Evolutionary conservation across 2,888 invertebrate genomes (phyloP), one percentile per base, ranked within the genome.

Genomic region (Tipula vernalis): DNA sequence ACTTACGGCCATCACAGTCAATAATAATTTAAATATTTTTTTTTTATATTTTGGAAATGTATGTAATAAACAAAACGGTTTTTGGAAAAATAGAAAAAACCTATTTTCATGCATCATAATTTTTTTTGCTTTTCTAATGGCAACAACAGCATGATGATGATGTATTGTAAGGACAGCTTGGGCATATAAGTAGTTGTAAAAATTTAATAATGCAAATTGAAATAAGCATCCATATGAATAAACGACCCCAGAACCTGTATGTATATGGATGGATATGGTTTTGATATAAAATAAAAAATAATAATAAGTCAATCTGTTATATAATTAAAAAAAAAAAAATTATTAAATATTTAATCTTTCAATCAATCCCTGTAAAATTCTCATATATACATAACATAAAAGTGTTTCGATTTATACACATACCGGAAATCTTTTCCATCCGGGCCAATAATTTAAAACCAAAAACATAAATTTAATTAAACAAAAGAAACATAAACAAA

Each of bases 241-340:
- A 87, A 88, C 89, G 89, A 88, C 87, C 87, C 89, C 88, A 89
- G 88, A 89, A 89, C 88, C 89, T 89, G 36, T 84, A 84, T 39
- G 71, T 71, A 71, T 28, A 71, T 71, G 71, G 71, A 71, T 71
- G 71, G 84, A 84, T 15, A 13, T 84, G 41, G 84, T 84, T 84
- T 84, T 39, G 84, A 39, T 51, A 51, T 51, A 51, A 51, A 51
- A 51, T n/a, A 51, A 51, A 47, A n/a, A 44, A 44, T 28, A 28
- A 28, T 28, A 51, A 51, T 51, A 51, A 51, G 8, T 51, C 6
- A 84, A 84, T 84, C 39, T 39, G 39, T 84, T 39, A n/a, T 28
- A n/a, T 71, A 28, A 28, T 28, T 28, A 28, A 28, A 28, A 28
- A 28, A 28, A 71, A 71, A 13, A 28, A 28, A 71, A 10, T 10